These are phyloP conservation scores for Mizuhopecten yessoensis DNA, from an alignment of 1,140 invertebrate genomes.

Conservation along the genomic window DNA sequence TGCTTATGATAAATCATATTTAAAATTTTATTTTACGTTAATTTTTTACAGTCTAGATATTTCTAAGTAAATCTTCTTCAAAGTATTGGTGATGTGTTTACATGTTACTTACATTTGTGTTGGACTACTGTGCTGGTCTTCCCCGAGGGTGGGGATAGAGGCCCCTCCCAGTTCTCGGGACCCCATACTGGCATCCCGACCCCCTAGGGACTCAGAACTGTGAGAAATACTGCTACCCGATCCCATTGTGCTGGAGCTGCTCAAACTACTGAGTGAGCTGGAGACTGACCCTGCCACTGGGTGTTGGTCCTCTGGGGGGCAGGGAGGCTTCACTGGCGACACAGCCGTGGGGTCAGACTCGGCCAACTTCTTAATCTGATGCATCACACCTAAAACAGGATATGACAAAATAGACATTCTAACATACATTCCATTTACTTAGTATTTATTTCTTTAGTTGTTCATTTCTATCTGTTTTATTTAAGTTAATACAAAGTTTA, in stretches of 20 bases:
- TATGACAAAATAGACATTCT: no score
- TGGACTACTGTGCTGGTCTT: constrained; percentile 81
- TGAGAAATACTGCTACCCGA: constrained; percentile 57
- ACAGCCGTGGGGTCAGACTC: constrained; percentile 80
- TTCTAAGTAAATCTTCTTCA: no score
- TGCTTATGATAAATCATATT: no score
- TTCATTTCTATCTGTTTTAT: no score
- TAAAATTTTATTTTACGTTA: no score
- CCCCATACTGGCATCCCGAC: constrained; percentile 55
- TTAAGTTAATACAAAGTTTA: no score
- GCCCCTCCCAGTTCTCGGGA: constrained; percentile 53
- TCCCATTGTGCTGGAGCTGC: constrained; percentile 70
- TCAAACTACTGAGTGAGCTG: constrained; percentile 66
- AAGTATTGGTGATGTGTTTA: no score
- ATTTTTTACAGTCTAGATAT: no score
- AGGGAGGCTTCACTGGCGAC: constrained; percentile 64
- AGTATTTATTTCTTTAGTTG: no score
- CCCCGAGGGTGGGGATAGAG: constrained; percentile 61
- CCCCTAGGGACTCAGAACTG: constrained; percentile 64
- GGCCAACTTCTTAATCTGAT: constrained; percentile 89
- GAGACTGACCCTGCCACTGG: constrained; percentile 48
- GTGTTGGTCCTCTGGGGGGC: constrained; percentile 47
- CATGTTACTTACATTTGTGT: constrained; percentile 84
- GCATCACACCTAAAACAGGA: constrained; percentile 92
- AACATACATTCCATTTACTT: no score